Percentiles rank a stretch among this genome's conserved stretches.
Conservation (phyloP, 2,888 invertebrate species). For the Abscondita cerata region DNA sequence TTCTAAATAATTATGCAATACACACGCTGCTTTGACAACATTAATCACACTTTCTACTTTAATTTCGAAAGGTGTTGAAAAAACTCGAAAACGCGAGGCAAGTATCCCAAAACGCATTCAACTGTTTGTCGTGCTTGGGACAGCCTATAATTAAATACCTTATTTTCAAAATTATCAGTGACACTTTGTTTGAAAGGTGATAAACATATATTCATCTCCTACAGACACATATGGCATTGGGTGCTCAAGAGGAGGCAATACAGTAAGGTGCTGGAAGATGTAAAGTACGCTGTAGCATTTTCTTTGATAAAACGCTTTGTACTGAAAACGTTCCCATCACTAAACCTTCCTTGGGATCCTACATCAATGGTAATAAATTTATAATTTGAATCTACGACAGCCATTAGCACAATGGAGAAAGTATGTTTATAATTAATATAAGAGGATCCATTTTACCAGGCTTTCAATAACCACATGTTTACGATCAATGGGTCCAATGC, state of each 20-base stretch:
- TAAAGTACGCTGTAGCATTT: constrained; percentile 29
- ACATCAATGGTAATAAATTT: constrained; percentile 44
- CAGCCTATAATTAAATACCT: constrained; percentile 14
- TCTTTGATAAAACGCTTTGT: constrained; percentile 37
- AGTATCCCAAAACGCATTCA: constrained; percentile 13
- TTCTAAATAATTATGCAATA: constrained; percentile 23
- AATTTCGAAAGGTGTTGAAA: constrained; percentile 11
- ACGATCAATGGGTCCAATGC: constrained; percentile 43
- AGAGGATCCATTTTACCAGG: constrained; percentile 43
- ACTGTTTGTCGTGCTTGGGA: constrained; percentile 15
- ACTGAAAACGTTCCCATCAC: constrained; percentile 44
- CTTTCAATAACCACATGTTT: constrained; percentile 45
- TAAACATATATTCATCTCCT: constrained; percentile 37
- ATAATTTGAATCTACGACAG: too few relatives aligned
- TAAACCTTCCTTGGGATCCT: constrained; percentile 44
- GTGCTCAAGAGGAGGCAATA: constrained; percentile 17
- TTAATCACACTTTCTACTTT: constrained; percentile 8
- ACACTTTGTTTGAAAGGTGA: constrained; percentile 20
- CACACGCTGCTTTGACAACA: constrained; percentile 21
- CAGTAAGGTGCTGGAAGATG: constrained; percentile 34
- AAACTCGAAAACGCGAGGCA: constrained; percentile 13
- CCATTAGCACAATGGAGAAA: constrained; percentile 46
- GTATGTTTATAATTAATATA: constrained; percentile 46
- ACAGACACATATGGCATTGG: constrained; percentile 23
- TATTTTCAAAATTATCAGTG: constrained; percentile 15